These are phyloP conservation scores for Pantelozetes paolii DNA, from an alignment of 2,888 invertebrate genomes.

Conservation along the genomic window DNA sequence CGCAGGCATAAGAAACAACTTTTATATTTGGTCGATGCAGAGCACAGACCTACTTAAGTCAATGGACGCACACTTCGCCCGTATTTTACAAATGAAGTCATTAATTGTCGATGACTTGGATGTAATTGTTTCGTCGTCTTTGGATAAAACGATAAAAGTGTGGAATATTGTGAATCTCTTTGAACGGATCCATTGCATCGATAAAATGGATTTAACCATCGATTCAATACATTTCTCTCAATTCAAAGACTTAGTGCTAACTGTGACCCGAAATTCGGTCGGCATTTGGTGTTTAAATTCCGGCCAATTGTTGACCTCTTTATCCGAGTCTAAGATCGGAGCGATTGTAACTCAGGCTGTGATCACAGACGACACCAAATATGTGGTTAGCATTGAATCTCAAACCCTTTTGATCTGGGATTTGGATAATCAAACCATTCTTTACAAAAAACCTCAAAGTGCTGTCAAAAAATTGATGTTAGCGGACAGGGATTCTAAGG, in stretches of 20 bases:
- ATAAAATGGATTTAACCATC: conserved; percentile 88
- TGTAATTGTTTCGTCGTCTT: conserved; percentile 83
- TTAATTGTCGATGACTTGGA: conserved; percentile 69
- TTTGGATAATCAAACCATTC: conserved; percentile 63
- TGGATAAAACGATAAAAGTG: conserved; percentile 94
- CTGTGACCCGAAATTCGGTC: conserved; percentile 88
- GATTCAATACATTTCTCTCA: conserved; percentile 68
- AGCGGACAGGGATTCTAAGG: conserved; percentile 54
- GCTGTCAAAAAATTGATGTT: conserved; percentile 71
- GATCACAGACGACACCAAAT: conserved; percentile 77
- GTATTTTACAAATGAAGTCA: conserved; percentile 86
- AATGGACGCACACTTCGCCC: conserved; percentile 91
- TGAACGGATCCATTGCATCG: conserved; percentile 92
- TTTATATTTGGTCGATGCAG: conserved; percentile 88
- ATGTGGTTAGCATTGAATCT: conserved; percentile 82
- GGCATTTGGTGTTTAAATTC: conserved; percentile 88
- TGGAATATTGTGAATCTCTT: conserved; percentile 99
- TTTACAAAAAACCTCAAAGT: conserved; percentile 76
- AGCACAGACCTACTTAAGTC: conserved; percentile 78
- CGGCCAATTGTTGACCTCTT: conserved; percentile 75
- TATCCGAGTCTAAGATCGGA: conserved; percentile 85
- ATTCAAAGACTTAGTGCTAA: conserved; percentile 75
- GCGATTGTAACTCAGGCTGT: conserved; percentile 90
- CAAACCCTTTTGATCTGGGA: conserved; percentile 88
- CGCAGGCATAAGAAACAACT: conserved; percentile 87